These are phyloP conservation scores for Tyria jacobaeae DNA, from an alignment of 2,888 invertebrate genomes.

Conservation along the genomic window DNA sequence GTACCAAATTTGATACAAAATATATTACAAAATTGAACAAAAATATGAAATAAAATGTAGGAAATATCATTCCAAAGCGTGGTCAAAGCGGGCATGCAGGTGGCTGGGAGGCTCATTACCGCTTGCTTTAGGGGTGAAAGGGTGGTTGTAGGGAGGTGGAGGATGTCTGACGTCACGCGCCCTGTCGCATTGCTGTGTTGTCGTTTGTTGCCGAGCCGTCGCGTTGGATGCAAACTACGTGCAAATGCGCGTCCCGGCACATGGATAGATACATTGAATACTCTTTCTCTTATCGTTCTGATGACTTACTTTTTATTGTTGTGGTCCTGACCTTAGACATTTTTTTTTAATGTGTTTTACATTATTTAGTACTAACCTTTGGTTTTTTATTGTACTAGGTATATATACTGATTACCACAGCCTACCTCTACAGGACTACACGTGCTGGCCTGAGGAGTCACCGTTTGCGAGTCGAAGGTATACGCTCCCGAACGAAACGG, in stretches of 20 bases:
- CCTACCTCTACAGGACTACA: too few relatives aligned
- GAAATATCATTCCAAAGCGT: slow-evolving; percentile 51
- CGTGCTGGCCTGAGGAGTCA: too few relatives aligned
- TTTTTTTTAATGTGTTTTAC: too few relatives aligned
- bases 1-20: slow-evolving; percentile 8
- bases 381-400: too few relatives aligned
- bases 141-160: slow-evolving; percentile 14
- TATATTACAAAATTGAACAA: slow-evolving; percentile 12
- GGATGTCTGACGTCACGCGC: slow-evolving; percentile 64
- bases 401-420: too few relatives aligned
- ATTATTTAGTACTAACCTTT: too few relatives aligned
- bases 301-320: too few relatives aligned
- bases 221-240: slow-evolving; percentile 16
- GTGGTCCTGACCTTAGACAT: too few relatives aligned
- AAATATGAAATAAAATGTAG: slow-evolving; percentile 32
- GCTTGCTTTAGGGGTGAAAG: slow-evolving; percentile 26
- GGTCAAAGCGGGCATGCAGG: slow-evolving; percentile 55
- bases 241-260: slow-evolving; percentile 15
- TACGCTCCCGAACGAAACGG: too few relatives aligned
- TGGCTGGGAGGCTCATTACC: slow-evolving; percentile 58
- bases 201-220: slow-evolving; percentile 26
- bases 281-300: too few relatives aligned
- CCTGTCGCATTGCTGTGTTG: slow-evolving; percentile 70
- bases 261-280: slow-evolving; percentile 19
- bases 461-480: too few relatives aligned